Base-by-base conservation (phyloP, 2,113 vertebrate genomes). In the Butorides virescens region DNA sequence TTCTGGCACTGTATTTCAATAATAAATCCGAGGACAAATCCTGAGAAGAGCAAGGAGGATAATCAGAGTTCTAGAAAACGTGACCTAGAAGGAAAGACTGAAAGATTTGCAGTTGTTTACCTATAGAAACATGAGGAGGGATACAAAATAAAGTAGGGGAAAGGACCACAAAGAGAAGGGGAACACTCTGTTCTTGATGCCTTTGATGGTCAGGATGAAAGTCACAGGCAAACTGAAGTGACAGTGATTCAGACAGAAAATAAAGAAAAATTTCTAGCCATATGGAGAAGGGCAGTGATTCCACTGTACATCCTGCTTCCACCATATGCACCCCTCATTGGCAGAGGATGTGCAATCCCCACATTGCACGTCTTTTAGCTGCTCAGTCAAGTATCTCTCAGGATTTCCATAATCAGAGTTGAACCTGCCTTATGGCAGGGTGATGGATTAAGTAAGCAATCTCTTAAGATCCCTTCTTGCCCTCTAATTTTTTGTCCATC, bases 351-450 rank as follows among this genome's bases (percentile, higher is more conserved):
- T 37, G 22, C 42, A n/a, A n/a, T 30, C 56, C 49, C 20, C 63
- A 50, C 72, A 7, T 0, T 22, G 62, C 8, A 86, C 0, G 2
- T 19, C 68, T 73, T 93, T 71, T 23, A 77, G 55, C 47, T 81
- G 50, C 83, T 86, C 55, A 59, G 72, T 74, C 52, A 77, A 77
- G 44, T 50, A 44, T 71, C 65, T 55, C 5, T 67, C 42, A 52
- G 83, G 68, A 95, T 93, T 95, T 95, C 63, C 37, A 52, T 74
- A 93, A 89, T 89, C 77, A 59, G 50, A 83, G 42, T 50, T 74
- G 55, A 92, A 74, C 15, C 15, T 88, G 46, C 42, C 83, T 59
- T 95, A 88, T 55, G 76, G 68, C 68, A 74, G 76, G 72, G 65
- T 62, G 46, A 50, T 36, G 67, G 88, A 84, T 93, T 93, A 93